Conservation (phyloP, 2,888 invertebrate species). For the Pterostichus niger region DNA sequence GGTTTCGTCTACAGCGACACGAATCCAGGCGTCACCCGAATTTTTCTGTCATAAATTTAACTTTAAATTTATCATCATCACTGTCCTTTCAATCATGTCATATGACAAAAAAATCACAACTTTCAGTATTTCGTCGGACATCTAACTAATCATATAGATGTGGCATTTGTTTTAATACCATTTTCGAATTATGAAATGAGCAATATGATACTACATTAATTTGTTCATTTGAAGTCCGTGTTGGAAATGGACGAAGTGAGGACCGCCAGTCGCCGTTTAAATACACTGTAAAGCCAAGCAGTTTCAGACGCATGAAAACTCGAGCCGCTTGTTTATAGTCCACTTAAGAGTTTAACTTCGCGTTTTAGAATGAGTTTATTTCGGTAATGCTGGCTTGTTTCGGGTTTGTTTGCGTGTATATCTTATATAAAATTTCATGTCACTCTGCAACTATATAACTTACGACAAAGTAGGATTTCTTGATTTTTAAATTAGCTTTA, state of each 20-base stretch:
- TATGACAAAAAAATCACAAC: too few species aligned
- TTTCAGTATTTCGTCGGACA: too few species aligned
- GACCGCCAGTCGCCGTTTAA: not conserved
- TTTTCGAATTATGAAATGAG: too few species aligned
- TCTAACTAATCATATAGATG: too few species aligned
- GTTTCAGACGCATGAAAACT: slow-evolving; percentile 25
- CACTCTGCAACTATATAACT: slow-evolving; percentile 26
- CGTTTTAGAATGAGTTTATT: slow-evolving; percentile 63
- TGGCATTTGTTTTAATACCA: too few species aligned
- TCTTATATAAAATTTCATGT: slow-evolving; percentile 31
- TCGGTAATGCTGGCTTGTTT: slow-evolving; percentile 49
- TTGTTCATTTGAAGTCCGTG: not conserved
- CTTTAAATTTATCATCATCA: too few species aligned
- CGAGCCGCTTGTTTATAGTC: slow-evolving; percentile 60
- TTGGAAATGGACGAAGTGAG: not conserved
- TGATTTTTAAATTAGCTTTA: slow-evolving; percentile 30
- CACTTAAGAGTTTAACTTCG: slow-evolving; percentile 65
- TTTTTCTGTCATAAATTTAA: too few species aligned
- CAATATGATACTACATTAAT: not conserved
- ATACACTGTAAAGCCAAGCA: not conserved
- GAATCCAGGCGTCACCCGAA: too few species aligned
- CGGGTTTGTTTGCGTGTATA: slow-evolving; percentile 50
- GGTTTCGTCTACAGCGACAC: too few species aligned
- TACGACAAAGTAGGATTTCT: slow-evolving; percentile 33
- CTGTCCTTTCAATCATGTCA: too few species aligned